A percentile compares a stretch with the other conserved stretches of the same genome.
Conservation (phyloP, 1,140 invertebrate genomes). For the Rhyzopertha dominica region DNA sequence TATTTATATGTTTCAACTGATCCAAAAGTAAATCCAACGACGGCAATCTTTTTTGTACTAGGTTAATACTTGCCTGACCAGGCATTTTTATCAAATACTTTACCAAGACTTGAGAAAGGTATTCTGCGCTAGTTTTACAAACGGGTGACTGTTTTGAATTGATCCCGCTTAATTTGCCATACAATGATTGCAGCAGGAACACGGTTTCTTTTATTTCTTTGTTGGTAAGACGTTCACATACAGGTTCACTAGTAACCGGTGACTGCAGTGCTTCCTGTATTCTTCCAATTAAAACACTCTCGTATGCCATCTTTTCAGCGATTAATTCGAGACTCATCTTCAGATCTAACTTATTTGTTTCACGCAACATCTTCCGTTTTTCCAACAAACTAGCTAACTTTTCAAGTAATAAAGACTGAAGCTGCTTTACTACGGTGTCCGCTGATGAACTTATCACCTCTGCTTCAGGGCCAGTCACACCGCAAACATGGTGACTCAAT, state of each 20-base stretch:
- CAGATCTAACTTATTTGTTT: slow-evolving; percentile 59
- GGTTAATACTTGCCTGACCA: too few species aligned
- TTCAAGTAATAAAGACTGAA: slow-evolving; percentile 58
- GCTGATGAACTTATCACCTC: slow-evolving; percentile 54
- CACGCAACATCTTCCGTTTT: slow-evolving; percentile 55
- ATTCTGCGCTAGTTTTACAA: slow-evolving; percentile 51
- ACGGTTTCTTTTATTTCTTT: slow-evolving; percentile 66
- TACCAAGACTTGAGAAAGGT: slow-evolving; percentile 59
- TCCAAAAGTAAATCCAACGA: slow-evolving; percentile 53
- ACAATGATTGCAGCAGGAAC: slow-evolving; percentile 64
- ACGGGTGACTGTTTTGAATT: slow-evolving; percentile 47
- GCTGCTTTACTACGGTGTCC: slow-evolving; percentile 56
- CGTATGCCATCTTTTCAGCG: slow-evolving; percentile 71
- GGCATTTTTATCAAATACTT: slow-evolving; percentile 43
- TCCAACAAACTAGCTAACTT: slow-evolving; percentile 62
- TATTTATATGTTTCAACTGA: slow-evolving; percentile 57
- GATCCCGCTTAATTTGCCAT: slow-evolving; percentile 58
- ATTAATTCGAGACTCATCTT: slow-evolving; percentile 62
- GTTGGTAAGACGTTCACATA: slow-evolving; percentile 52
- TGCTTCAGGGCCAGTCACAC: slow-evolving; percentile 45
- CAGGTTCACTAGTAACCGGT: slow-evolving; percentile 49
- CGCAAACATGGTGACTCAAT: slow-evolving; percentile 50
- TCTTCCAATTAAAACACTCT: slow-evolving; percentile 58
- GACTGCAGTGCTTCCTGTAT: slow-evolving; percentile 42
- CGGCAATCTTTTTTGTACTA: slow-evolving; percentile 40